Base-by-base conservation (phyloP, 2,113 vertebrate genomes). In the Antidorcas marsupialis region DNA sequence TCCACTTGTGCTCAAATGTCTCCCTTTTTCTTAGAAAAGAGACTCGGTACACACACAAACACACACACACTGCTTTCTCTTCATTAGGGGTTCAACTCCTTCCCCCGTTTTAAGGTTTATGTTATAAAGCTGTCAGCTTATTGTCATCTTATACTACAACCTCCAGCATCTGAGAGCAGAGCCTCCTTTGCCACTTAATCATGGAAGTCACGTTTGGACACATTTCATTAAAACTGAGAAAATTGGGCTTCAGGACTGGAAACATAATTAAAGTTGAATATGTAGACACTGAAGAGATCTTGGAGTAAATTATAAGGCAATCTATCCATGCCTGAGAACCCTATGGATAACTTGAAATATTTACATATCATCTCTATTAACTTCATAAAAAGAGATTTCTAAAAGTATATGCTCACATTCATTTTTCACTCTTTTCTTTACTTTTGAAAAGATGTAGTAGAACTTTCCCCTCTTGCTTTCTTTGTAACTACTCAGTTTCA, bases 171-270 rank as follows among this genome's bases (percentile, higher is more conserved):
- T 17, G 36, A 39, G 23, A 83, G 53, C 36, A 94, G 60, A 89
- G 60, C 57, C 81, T 94, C 81, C 82, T 96, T 93, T 97, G 91
- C 96, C 96, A n/a, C 67, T 97, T 88, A 88, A 89, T 86, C 95
- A 47, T 82, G 84, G 59, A 28, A 96, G 53, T 93, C 86, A 67
- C 0, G 0, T 95, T 79, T 89, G 86, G 45, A 90, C 23, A 36
- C 71, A 92, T 98, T 94, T 91, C 84, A 92, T 91, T 96, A 95
- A 95, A 89, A 86, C n/a, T 43, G 86, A 96, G 97, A 95, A 92
- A 95, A 89, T 0, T 92, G 50, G 84, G 43, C 47, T 85, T 93
- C 30, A 64, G 83, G 47, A 79, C 67, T 64, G 85, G 52, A 87
- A 98, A 87, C 45, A n/a, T 92, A 95, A 97, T 89, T 96, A 87